phyloP scores from a whole-genome alignment of 2,797 vertebrate genomes.

The Scleropages formosus region DNA sequence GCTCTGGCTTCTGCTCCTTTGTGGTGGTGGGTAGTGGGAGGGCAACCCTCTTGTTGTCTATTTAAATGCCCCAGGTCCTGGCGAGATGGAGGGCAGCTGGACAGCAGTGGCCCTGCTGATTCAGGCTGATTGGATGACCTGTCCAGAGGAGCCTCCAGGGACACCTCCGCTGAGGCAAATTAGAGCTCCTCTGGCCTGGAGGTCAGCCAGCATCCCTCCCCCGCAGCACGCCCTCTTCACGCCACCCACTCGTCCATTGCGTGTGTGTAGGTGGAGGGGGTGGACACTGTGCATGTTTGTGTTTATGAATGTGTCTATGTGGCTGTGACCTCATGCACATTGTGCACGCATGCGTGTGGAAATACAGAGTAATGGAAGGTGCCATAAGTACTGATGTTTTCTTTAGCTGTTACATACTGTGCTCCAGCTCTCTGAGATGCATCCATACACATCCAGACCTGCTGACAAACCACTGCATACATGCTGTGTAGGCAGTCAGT shows the following conservation, averaged over 20 bases:
- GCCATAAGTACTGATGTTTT: conserved; percentile 17
- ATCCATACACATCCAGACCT: conserved; percentile 5
- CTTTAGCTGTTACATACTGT: background rate
- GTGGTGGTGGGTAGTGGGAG: conserved; percentile 37
- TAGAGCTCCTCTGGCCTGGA: conserved; percentile 62
- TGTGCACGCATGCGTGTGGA: conserved; percentile 3
- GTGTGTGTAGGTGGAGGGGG: background rate
- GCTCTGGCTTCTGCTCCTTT: conserved; percentile 30
- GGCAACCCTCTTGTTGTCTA: conserved; percentile 25
- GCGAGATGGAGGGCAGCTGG: conserved; percentile 47
- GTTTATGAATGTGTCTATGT: conserved; percentile 4
- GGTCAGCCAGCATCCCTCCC: conserved; percentile 57
- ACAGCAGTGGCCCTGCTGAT: conserved; percentile 42
- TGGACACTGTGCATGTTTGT: conserved; percentile 5
- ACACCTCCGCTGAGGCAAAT: conserved; percentile 56
- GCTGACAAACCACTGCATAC: background rate
- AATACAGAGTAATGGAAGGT: background rate
- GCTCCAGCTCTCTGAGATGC: conserved; percentile 6
- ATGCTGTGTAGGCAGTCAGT: background rate
- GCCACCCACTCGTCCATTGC: conserved; percentile 46
- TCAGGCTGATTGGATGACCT: conserved; percentile 53
- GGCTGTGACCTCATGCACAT: background rate
- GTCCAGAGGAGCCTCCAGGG: conserved; percentile 58
- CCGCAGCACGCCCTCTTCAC: conserved; percentile 36
- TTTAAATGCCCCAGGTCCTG: conserved; percentile 49